These are phyloP conservation scores for Sisor rabdophorus DNA, from an alignment of 2,113 vertebrate species.

Conservation along the genomic window DNA sequence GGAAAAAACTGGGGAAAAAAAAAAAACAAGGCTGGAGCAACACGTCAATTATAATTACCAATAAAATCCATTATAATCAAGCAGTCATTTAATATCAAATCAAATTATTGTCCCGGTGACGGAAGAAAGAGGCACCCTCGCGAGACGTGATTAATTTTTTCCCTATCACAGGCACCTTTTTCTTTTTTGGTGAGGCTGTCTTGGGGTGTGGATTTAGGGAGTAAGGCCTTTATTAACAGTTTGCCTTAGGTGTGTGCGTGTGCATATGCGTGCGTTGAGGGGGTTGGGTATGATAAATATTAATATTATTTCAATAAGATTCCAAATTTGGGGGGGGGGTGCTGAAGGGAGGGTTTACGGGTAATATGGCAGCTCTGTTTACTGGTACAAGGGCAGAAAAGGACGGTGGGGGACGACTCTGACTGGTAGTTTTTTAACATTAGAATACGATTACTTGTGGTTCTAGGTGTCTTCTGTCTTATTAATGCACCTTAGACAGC, in stretches of 20 bases:
- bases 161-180: conserved; percentile 38
- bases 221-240: conserved; percentile 74
- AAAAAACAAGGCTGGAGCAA: conserved; percentile 31
- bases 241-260: conserved; percentile 64
- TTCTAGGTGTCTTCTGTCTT: background rate
- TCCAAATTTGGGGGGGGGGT: conserved; percentile 5
- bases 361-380: conserved; percentile 22
- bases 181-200: conserved; percentile 46
- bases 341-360: conserved; percentile 15
- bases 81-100: conserved; percentile 75
- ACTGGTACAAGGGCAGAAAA: conserved; percentile 15
- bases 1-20: conserved; percentile 24
- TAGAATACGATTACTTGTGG: conserved; percentile 15
- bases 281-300: conserved; percentile 60
- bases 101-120: conserved; percentile 66
- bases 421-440: background rate
- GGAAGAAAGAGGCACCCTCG: conserved; percentile 57
- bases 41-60: conserved; percentile 71
- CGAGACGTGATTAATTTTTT: conserved; percentile 69
- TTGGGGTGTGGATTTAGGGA: conserved; percentile 37
- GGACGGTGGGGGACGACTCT: background rate
- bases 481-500: background rate
- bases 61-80: conserved; percentile 76
- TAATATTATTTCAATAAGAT: conserved; percentile 63
- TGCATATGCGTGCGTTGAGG: background rate